Evolutionary conservation across 1,140 invertebrate species (phyloP).

Genomic region (Tetramorium alpestre): DNA sequence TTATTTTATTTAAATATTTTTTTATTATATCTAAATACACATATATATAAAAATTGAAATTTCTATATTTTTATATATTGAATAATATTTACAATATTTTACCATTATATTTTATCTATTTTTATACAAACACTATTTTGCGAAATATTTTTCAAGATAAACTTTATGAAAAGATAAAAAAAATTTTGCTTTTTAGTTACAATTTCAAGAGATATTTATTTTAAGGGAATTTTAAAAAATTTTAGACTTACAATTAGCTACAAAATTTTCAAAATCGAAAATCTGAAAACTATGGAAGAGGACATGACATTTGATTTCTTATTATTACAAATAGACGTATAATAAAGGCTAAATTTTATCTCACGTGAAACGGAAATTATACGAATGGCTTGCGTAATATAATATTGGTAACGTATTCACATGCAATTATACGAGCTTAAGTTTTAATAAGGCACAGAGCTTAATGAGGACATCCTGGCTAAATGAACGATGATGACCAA

Average conservation of each 20-base stretch:
- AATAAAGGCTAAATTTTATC: neutral
- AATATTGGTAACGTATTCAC: neutral
- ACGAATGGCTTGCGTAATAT: neutral
- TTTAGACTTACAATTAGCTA: neutral
- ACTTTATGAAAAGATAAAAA: neutral
- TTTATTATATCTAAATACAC: too few relatives aligned
- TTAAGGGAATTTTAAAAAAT: neutral
- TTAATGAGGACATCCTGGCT: constrained; percentile 13
- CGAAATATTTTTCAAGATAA: neutral
- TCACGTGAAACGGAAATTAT: neutral
- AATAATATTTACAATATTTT: neutral
- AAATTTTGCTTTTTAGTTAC: neutral
- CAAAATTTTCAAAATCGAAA: neutral
- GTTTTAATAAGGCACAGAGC: constrained; percentile 20
- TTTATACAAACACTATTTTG: neutral
- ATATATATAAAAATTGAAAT: neutral
- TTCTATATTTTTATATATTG: neutral
- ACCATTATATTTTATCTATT: neutral
- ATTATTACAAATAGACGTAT: neutral
- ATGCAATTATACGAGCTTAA: neutral
- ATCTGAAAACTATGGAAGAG: neutral
- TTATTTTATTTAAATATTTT: too few relatives aligned
- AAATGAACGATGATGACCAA: constrained; percentile 25
- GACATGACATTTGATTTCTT: neutral
- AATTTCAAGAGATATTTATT: neutral